Conservation (phyloP, 2,888 invertebrate genomes). For the Mermis nigrescens region DNA sequence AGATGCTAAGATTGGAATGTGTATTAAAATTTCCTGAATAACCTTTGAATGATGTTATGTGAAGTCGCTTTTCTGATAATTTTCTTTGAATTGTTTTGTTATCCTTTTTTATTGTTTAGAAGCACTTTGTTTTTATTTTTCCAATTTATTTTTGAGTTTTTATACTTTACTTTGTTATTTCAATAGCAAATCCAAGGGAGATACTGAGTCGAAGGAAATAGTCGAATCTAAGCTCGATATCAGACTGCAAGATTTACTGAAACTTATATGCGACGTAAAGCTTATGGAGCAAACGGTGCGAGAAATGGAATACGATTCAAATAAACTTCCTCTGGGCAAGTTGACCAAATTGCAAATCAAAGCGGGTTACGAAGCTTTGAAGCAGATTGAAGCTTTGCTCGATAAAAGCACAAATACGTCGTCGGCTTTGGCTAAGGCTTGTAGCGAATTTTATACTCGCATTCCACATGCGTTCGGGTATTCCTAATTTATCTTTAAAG, state of each 20-base stretch:
- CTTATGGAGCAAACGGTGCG: constrained; percentile 37
- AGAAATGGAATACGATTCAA: constrained; percentile 39
- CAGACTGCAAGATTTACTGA: constrained; percentile 32
- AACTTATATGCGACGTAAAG: constrained; percentile 37
- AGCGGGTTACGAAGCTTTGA: constrained; percentile 37
- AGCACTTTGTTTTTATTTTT: no score
- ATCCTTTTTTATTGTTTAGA: no score
- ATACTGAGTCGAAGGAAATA: neutral
- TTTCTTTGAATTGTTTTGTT: no score
- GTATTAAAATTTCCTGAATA: no score
- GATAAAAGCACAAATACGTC: constrained; percentile 23
- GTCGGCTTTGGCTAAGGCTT: constrained; percentile 32
- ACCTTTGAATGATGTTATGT: no score
- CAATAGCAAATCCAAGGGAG: neutral
- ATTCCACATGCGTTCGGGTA: constrained; percentile 41
- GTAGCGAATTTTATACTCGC: constrained; percentile 39
- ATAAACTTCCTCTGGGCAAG: constrained; percentile 39
- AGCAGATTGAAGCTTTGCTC: constrained; percentile 35
- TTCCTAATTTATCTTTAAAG: no score
- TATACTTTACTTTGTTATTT: neutral
- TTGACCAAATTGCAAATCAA: constrained; percentile 38
- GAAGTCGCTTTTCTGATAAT: no score
- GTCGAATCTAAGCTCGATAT: constrained; percentile 29
- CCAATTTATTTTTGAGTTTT: no score
- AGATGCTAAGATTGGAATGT: no score